Conservation (phyloP, 2,797 vertebrate genomes). For the Smutsia gigantea region DNA sequence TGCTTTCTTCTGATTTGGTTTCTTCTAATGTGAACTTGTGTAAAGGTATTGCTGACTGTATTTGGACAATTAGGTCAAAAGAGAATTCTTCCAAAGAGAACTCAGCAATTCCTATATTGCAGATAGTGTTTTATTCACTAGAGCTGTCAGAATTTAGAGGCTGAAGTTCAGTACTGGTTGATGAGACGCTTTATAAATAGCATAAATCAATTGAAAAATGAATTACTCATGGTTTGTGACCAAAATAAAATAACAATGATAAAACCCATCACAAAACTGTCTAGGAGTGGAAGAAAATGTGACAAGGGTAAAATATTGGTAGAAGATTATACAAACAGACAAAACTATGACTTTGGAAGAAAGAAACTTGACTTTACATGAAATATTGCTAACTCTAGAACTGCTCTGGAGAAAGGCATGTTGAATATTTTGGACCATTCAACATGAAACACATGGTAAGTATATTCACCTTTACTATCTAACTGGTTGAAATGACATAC, state of each 20-base stretch:
- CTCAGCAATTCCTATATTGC: not conserved
- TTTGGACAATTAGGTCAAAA: slow-evolving; percentile 43
- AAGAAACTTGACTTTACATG: slow-evolving; percentile 17
- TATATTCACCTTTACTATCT: not conserved
- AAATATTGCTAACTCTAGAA: not conserved
- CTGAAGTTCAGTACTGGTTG: slow-evolving; percentile 43
- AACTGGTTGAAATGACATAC: not conserved
- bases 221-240: slow-evolving; percentile 59
- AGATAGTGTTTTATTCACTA: slow-evolving; percentile 57
- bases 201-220: slow-evolving; percentile 64
- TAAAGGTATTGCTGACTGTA: not conserved
- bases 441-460: not conserved
- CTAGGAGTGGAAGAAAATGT: slow-evolving; percentile 56
- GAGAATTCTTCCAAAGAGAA: slow-evolving; percentile 26
- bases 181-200: slow-evolving; percentile 63
- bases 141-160: slow-evolving; percentile 55
- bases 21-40: not conserved
- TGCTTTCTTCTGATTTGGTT: slow-evolving; percentile 4
- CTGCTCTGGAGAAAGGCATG: not conserved
- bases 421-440: slow-evolving; percentile 14
- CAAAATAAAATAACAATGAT: slow-evolving; percentile 73
- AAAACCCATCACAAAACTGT: slow-evolving; percentile 54
- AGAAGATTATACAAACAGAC: slow-evolving; percentile 51
- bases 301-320: slow-evolving; percentile 51
- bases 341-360: slow-evolving; percentile 60